phyloP scores from a whole-genome alignment of 1,140 invertebrate species.

The Nephila pilipes region DNA sequence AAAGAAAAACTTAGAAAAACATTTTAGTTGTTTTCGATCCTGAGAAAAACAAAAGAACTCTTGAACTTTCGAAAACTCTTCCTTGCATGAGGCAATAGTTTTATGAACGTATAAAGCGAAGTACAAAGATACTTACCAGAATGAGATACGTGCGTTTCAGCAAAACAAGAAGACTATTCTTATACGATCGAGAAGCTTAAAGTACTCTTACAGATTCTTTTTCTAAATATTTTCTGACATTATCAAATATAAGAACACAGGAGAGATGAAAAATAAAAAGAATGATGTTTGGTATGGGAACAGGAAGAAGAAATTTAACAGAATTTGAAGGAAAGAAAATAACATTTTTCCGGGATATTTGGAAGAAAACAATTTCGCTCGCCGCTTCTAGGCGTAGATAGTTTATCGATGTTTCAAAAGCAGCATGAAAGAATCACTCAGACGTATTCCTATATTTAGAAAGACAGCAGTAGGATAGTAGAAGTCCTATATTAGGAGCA shows the following conservation, averaged over 20 bases:
- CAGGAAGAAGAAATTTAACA: background rate
- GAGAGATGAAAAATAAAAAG: background rate
- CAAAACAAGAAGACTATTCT: background rate
- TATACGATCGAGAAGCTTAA: background rate
- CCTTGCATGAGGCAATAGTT: background rate
- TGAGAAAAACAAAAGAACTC: background rate
- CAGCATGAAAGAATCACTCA: too few relatives aligned
- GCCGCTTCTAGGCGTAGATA: background rate
- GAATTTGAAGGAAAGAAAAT: background rate
- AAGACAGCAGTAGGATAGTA: too few relatives aligned
- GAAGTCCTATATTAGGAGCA: too few relatives aligned
- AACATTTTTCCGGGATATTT: background rate
- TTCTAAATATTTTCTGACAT: background rate
- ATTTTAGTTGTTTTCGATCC: background rate
- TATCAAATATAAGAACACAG: background rate
- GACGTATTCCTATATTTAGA: too few relatives aligned
- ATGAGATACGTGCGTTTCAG: background rate
- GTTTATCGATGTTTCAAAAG: too few relatives aligned
- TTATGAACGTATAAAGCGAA: slow-evolving; percentile 2
- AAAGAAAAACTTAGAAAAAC: background rate
- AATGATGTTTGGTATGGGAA: background rate
- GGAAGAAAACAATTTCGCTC: background rate
- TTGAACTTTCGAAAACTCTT: background rate
- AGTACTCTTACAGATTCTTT: background rate
- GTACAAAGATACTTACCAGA: slow-evolving; percentile 1